phyloP scores from a whole-genome alignment of 2,113 vertebrate genomes.

The Scopus umbretta region DNA sequence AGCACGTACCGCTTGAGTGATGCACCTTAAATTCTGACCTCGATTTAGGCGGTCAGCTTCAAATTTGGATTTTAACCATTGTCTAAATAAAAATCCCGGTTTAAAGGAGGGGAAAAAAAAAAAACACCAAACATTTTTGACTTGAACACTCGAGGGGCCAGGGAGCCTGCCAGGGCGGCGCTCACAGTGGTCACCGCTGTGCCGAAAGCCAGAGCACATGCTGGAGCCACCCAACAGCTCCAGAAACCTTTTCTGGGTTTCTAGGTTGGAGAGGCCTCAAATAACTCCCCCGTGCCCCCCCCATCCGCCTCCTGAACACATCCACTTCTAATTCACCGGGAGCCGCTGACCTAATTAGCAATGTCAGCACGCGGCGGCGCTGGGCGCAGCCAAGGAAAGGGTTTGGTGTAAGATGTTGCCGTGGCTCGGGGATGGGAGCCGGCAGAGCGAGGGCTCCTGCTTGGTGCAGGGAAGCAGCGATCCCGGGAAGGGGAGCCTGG shows the following conservation, averaged over 20 bases:
- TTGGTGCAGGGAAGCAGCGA: neutral
- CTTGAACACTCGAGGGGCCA: fast-evolving
- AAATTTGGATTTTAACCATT: neutral
- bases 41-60: neutral
- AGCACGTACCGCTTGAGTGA: fast-evolving
- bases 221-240: neutral
- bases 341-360: conserved; percentile 49
- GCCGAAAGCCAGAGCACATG: neutral
- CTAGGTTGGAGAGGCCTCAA: conserved; percentile 58
- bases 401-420: neutral
- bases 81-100: neutral
- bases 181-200: fast-evolving
- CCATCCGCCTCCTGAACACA: neutral
- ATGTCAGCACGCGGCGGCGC: neutral
- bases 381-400: neutral
- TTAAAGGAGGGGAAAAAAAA: neutral
- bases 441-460: neutral
- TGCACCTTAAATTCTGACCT: neutral
- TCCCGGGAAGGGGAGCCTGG: neutral
- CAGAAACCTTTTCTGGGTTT: conserved; percentile 55
- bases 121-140: neutral
- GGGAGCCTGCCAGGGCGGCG: fast-evolving
- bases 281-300: conserved; percentile 20
- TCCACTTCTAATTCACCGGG: neutral
- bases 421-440: neutral